Evolutionary conservation across 2,113 vertebrate genomes (phyloP), one percentile per base, ranked within the genome.

Genomic region (Toxotes chatareus): DNA sequence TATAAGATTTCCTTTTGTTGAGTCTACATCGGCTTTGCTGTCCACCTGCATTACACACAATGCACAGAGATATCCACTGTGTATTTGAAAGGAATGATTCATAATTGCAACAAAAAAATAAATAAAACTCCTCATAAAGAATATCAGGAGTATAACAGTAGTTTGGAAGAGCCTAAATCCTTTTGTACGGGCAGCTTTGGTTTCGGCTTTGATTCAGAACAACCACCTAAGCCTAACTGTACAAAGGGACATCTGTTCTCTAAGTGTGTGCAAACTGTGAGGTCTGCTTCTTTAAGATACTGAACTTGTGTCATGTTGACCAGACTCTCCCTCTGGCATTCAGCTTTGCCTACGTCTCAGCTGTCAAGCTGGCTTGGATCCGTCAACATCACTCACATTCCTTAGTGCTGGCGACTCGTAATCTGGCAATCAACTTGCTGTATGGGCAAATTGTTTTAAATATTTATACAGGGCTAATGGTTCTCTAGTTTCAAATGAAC

Each of bases 201-300:
- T 19, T 53, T 5, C 19, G 27, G 7, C 8, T 11, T n/a, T 21
- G 47, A 34, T 13, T 31, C 31, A 21, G 13, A 49, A 12, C 23
- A 32, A 10, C 38, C 0, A 14, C 0, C 40, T 14, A 4, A n/a
- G 11, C 21, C 14, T 38, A 10, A 17, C n/a, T 17, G 73, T 21
- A 27, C 31, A 13, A 17, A 7, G 23, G 27, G 1, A 3, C 27
- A 17, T 19, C 10, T 65, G 32, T 32, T 56, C 1, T 7, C 36
- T 0, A 4, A 34, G 40, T 46, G 47, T 71, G 1, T 31, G 0
- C 19, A 59, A 23, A 11, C 16, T 4, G 63, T 46, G 40, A 1
- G 27, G 59, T 60, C 44, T 89, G 53, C 57, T 79, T 81, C 90
- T 93, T 91, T 90, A 89, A 92, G 75, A 73, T 5, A 49, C 57